Conservation (phyloP, 1,140 invertebrate species). For the Callitettix versicolor region DNA sequence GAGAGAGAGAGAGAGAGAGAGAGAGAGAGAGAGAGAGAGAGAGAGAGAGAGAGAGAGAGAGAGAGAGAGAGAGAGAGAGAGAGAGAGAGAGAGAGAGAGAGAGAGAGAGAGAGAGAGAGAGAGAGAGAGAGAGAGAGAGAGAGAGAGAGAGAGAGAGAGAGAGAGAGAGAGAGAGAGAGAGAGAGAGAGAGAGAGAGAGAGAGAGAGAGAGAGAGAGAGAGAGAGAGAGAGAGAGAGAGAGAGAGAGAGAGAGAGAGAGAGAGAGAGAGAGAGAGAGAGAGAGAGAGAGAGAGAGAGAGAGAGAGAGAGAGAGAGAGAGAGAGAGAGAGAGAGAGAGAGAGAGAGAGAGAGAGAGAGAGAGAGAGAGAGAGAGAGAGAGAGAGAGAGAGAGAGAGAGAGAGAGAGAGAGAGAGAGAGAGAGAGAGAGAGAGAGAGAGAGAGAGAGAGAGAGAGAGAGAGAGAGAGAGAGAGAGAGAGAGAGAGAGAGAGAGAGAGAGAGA, state of each 20-base stretch:
- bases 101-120: constrained; percentile 15
- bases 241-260: background rate
- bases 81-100: constrained; percentile 11
- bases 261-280: constrained; percentile 11
- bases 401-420: constrained; percentile 11
- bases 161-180: constrained; percentile 15
- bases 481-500: constrained; percentile 1
- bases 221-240: background rate
- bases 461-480: constrained; percentile 5
- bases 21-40: background rate
- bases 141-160: constrained; percentile 12
- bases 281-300: constrained; percentile 3
- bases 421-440: constrained; percentile 8
- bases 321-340: background rate
- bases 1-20: constrained; percentile 6
- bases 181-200: constrained; percentile 19
- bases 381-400: constrained; percentile 15
- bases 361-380: constrained; percentile 3
- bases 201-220: constrained; percentile 11
- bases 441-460: constrained; percentile 6
- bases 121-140: constrained; percentile 14
- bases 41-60: constrained; percentile 2
- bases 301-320: constrained; percentile 7
- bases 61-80: background rate
- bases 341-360: background rate